These are phyloP conservation scores for Leptopterna dolabrata DNA, from an alignment of 2,888 invertebrate genomes.

Conservation along the genomic window DNA sequence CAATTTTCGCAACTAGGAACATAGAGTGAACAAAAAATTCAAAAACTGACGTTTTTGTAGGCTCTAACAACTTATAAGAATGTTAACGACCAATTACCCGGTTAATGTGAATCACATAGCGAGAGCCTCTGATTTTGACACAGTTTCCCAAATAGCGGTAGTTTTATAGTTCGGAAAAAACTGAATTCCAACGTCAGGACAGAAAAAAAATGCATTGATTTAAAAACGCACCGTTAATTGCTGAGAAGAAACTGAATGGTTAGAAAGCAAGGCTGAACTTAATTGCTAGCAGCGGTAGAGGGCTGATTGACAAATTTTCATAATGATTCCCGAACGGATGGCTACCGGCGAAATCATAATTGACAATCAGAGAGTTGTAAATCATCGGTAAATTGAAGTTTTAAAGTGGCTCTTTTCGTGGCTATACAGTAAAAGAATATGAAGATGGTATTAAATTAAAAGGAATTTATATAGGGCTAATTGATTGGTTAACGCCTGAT, in stretches of 20 bases:
- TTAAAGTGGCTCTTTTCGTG: background rate
- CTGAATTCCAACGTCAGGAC: background rate
- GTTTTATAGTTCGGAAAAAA: background rate
- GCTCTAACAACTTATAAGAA: background rate
- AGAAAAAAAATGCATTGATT: background rate
- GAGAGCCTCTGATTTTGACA: background rate
- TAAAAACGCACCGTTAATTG: background rate
- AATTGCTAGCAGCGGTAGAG: background rate
- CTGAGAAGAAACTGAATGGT: background rate
- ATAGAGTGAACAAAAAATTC: background rate
- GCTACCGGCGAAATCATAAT: background rate
- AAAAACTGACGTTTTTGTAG: background rate
- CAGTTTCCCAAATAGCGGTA: background rate
- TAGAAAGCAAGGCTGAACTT: background rate
- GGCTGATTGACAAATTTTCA: background rate
- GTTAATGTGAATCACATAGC: background rate
- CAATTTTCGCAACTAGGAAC: conserved; percentile 30
- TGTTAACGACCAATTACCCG: background rate
- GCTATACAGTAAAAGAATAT: no score
- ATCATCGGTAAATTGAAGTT: background rate
- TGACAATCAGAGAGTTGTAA: background rate
- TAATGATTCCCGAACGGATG: background rate
- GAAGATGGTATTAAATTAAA: no score
- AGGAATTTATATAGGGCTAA: no score
- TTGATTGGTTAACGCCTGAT: no score